Evolutionary conservation across 2,888 invertebrate genomes (phyloP).

Genomic region (Leptinotarsa juncta): DNA sequence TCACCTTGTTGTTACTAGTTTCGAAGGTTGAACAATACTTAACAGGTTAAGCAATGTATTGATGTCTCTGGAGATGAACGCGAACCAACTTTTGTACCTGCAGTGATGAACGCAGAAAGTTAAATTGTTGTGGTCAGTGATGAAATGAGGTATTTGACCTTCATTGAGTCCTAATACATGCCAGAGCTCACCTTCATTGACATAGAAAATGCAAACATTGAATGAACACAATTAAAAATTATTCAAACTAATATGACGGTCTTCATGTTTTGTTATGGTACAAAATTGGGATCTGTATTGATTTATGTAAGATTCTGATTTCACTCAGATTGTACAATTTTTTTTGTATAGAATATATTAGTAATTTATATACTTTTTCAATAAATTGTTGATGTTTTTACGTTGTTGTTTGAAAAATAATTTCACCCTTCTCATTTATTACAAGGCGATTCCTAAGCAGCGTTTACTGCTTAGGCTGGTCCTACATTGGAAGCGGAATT

Average conservation of each 20-base stretch:
- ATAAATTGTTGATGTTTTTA: slow-evolving; percentile 43
- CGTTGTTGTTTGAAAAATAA: slow-evolving; percentile 1
- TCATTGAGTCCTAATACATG: too few species aligned
- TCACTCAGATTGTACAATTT: slow-evolving; percentile 41
- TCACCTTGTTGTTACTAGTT: slow-evolving; percentile 51
- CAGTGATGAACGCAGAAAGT: too few species aligned
- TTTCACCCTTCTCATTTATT: not conserved
- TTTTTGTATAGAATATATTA: slow-evolving; percentile 35
- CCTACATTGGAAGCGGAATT: too few species aligned
- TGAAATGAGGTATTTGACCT: too few species aligned
- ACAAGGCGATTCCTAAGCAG: not conserved
- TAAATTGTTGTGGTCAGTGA: too few species aligned
- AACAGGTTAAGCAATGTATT: not conserved
- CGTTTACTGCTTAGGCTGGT: too few species aligned
- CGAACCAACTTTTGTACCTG: too few species aligned
- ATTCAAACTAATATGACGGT: slow-evolving; percentile 4
- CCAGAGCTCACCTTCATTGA: too few species aligned
- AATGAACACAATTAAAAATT: not conserved
- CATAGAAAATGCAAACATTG: not conserved
- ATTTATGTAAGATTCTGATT: slow-evolving; percentile 42
- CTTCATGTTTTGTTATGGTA: slow-evolving; percentile 4
- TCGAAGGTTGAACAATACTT: slow-evolving; percentile 44
- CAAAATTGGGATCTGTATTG: slow-evolving; percentile 36
- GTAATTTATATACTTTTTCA: slow-evolving; percentile 45
- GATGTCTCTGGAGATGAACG: not conserved